These are phyloP conservation scores for Elephantulus edwardii DNA, from an alignment of 2,113 vertebrate species.

Conservation along the genomic window DNA sequence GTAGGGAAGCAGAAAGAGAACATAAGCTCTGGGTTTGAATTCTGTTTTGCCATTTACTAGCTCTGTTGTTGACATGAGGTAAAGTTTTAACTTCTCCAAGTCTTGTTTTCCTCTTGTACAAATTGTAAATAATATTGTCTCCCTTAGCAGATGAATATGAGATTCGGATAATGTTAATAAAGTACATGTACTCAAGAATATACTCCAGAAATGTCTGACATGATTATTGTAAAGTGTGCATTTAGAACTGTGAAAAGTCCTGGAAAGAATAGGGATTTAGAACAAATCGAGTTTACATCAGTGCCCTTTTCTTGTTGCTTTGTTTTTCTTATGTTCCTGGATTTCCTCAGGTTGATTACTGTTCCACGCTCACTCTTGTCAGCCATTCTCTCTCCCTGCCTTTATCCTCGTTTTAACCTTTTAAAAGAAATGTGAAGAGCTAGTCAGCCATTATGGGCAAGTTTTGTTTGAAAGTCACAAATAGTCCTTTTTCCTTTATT, in stretches of 20 bases:
- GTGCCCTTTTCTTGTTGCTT: slow-evolving; percentile 55
- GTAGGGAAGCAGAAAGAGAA: neutral
- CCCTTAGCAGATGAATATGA: neutral
- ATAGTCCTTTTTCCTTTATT: slow-evolving; percentile 1
- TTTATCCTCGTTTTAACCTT: slow-evolving; percentile 6
- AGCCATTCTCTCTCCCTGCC: neutral
- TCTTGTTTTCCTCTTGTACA: slow-evolving; percentile 1
- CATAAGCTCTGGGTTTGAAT: neutral
- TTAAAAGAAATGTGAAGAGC: slow-evolving; percentile 26
- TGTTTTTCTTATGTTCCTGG: slow-evolving; percentile 40
- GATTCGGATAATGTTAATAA: neutral
- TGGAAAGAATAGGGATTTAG: slow-evolving; percentile 48
- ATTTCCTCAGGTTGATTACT: slow-evolving; percentile 57
- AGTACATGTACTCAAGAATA: neutral
- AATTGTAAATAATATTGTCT: neutral
- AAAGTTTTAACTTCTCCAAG: slow-evolving; percentile 1
- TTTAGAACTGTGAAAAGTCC: neutral
- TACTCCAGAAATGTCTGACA: neutral
- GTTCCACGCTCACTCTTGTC: slow-evolving; percentile 37
- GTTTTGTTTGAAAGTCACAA: slow-evolving; percentile 48
- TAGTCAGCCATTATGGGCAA: slow-evolving; percentile 3
- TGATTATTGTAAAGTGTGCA: neutral
- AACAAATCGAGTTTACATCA: neutral
- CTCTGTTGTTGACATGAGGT: neutral
- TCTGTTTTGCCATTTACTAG: neutral